Conservation (phyloP, 2,888 invertebrate species). For the Philaethria dido region DNA sequence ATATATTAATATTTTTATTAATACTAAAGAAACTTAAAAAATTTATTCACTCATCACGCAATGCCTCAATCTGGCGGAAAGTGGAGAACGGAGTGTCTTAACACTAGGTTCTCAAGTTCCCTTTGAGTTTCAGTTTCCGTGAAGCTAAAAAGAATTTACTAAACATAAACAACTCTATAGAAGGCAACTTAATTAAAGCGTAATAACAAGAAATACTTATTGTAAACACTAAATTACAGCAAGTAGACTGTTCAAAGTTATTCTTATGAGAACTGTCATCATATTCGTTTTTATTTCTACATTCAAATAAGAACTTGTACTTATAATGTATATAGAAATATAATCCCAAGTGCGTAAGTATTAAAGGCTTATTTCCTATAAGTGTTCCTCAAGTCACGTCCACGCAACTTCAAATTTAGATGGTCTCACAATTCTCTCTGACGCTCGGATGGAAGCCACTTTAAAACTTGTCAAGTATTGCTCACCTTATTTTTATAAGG, state of each 20-base stretch:
- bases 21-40: not conserved
- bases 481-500: slow-evolving; percentile 67
- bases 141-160: no score
- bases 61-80: no score
- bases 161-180: not conserved
- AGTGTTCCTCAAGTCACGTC: slow-evolving; percentile 44
- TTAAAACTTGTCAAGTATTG: slow-evolving; percentile 68
- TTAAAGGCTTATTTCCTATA: slow-evolving; percentile 27
- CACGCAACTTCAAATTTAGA: slow-evolving; percentile 70
- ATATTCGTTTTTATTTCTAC: slow-evolving; percentile 66
- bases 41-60: no score
- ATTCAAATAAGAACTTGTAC: slow-evolving; percentile 46
- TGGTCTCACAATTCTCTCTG: slow-evolving; percentile 68
- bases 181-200: slow-evolving; percentile 3
- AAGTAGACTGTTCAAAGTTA: slow-evolving; percentile 56
- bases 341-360: not conserved
- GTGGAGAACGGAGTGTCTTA: no score
- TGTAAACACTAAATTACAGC: slow-evolving; percentile 37
- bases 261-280: slow-evolving; percentile 72
- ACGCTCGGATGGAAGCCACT: slow-evolving; percentile 62
- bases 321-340: slow-evolving; percentile 9
- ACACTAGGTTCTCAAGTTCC: no score
- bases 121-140: no score
- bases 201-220: slow-evolving; percentile 26
- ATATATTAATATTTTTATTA: not conserved